These are phyloP conservation scores for Molanna angustata DNA, from an alignment of 2,888 invertebrate genomes.

Conservation along the genomic window DNA sequence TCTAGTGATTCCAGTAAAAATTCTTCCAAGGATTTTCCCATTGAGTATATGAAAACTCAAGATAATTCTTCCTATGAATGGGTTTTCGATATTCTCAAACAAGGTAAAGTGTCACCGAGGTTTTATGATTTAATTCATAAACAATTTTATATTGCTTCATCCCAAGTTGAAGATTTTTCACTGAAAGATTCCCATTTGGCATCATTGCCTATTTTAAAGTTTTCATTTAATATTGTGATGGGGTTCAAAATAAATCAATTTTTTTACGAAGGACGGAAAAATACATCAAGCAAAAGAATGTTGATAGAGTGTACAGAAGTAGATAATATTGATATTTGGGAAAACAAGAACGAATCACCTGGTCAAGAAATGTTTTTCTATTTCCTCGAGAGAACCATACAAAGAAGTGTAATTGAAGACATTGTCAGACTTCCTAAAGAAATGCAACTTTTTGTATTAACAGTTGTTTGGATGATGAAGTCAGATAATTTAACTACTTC, in stretches of 20 bases:
- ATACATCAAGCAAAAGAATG: constrained; percentile 41
- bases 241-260: constrained; percentile 44
- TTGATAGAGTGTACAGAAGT: constrained; percentile 37
- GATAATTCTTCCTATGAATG: too few species aligned
- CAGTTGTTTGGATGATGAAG: constrained; percentile 58
- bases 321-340: constrained; percentile 22
- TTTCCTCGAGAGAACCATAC: constrained; percentile 49
- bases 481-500: constrained; percentile 45
- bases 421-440: constrained; percentile 52
- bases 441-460: constrained; percentile 59
- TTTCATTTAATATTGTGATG: constrained; percentile 54
- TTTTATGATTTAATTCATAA: constrained; percentile 68
- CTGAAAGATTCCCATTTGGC: constrained; percentile 59
- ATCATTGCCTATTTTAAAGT: constrained; percentile 60
- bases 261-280: constrained; percentile 46
- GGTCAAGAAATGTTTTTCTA: constrained; percentile 45
- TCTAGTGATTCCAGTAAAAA: too few species aligned
- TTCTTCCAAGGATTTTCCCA: too few species aligned
- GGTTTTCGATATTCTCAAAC: constrained; percentile 62
- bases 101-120: constrained; percentile 60
- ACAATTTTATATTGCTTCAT: constrained; percentile 61
- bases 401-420: constrained; percentile 40
- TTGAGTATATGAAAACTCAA: too few species aligned
- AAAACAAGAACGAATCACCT: constrained; percentile 4
- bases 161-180: constrained; percentile 69